Evolutionary conservation across 2,797 vertebrate species (phyloP).

Genomic region (Tadarida brasiliensis): DNA sequence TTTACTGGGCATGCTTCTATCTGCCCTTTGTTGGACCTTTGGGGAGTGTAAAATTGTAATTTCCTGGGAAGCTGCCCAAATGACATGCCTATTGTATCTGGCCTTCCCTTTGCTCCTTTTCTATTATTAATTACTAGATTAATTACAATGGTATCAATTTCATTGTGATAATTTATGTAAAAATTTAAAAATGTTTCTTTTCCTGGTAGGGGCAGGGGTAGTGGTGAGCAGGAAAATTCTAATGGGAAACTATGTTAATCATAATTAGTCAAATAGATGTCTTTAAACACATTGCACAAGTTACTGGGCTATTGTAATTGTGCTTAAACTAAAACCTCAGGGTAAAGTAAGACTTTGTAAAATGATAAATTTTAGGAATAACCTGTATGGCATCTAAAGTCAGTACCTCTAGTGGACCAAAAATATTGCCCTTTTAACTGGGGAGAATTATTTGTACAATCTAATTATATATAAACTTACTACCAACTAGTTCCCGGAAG

Average conservation of each 20-base stretch:
- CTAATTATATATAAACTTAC: background rate
- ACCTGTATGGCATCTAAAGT: background rate
- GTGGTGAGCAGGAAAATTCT: background rate
- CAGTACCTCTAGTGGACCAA: background rate
- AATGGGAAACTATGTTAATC: background rate
- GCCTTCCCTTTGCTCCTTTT: no score
- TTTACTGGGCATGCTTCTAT: no score
- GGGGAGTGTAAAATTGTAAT: no score
- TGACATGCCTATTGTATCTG: no score
- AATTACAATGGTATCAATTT: background rate
- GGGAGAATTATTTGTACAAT: background rate
- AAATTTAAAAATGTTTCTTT: background rate
- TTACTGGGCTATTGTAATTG: background rate
- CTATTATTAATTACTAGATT: no score
- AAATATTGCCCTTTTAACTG: background rate
- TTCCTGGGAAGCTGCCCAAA: no score
- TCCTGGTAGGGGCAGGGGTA: background rate
- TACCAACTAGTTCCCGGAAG: background rate
- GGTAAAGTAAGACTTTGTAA: background rate
- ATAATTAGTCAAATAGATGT: background rate
- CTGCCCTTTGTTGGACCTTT: no score
- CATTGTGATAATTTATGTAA: background rate
- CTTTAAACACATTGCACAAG: background rate
- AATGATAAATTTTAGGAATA: background rate
- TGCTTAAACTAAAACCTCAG: background rate